Evolutionary conservation across 2,113 vertebrate genomes (phyloP).

Genomic region (Pithys albifrons): DNA sequence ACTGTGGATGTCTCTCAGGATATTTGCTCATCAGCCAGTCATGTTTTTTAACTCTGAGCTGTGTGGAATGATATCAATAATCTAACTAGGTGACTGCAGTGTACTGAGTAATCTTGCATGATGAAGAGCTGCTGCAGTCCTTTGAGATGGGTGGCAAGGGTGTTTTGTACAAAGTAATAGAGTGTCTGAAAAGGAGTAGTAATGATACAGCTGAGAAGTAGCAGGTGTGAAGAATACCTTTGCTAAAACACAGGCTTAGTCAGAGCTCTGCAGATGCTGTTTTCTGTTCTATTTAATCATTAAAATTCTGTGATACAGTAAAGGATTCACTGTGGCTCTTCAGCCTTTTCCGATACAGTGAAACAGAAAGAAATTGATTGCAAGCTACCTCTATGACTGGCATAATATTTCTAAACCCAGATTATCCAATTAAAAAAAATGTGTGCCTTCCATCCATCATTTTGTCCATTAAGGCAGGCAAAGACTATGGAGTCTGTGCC

Average conservation of each 20-base stretch:
- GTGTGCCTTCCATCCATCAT: background rate
- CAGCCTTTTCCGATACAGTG: background rate
- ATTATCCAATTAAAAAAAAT: background rate
- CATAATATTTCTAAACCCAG: background rate
- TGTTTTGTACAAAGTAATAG: background rate
- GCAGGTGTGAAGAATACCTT: constrained; percentile 10
- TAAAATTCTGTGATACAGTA: background rate
- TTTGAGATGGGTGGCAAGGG: background rate
- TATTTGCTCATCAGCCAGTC: background rate
- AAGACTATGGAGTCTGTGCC: background rate
- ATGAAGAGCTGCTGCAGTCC: constrained; percentile 12
- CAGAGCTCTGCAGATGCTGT: constrained; percentile 9
- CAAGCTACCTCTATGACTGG: background rate
- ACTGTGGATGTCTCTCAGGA: background rate
- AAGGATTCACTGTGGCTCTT: background rate
- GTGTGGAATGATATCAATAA: background rate
- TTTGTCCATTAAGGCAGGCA: background rate
- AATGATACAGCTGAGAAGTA: background rate
- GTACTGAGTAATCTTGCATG: background rate
- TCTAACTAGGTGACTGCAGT: background rate
- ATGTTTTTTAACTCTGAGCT: constrained; percentile 3
- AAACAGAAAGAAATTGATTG: background rate
- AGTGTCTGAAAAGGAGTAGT: background rate
- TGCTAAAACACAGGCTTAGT: constrained; percentile 7
- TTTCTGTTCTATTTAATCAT: background rate